Base-by-base conservation (phyloP, 2,113 vertebrate species). In the Harpagus bidentatus region DNA sequence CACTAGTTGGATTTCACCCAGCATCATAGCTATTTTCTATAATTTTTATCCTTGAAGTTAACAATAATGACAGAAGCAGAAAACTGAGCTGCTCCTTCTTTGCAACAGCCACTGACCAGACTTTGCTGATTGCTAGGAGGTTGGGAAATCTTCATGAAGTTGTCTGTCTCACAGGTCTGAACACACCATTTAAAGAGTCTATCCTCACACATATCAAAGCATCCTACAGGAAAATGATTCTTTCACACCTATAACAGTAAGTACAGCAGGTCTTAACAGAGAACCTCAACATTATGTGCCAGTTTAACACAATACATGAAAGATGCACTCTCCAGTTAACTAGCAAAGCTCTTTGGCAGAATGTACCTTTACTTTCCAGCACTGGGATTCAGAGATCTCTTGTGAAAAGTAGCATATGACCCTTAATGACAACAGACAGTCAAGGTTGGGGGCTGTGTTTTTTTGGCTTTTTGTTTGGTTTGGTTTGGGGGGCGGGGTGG, bases 391-490 rank as follows among this genome's bases (percentile, higher is more conserved):
- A 59, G 42, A 58, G 25, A 28, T 19, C 15, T 66, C 55, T 47
- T 66, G 61, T 40, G 18, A 55, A 47, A 74, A 84, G 53, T 16
- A 23, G 26, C 43, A 21, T 4, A 12, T 13, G 65, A 56, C 66
- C 31, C 31, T 43, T 74, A 73, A 42, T 16, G 47, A 72, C 53
- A 66, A 29, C 0, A 63, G 29, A 53, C 9, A 72, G 48, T 22
- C 36, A 36, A 31, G 23, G 8, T 0, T 61, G 36, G 14, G 8
- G 10, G 5, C 9, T 1, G 9, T 10, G 21, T 2, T 55, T 48
- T 31, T 72, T 81, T n/a, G 4, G 22, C 58, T 67, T 59, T 62
- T 70, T 16, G 13, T 59, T 67, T 42, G 25, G 6, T 63, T n/a
- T 48, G 52, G 25, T 28, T 52, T 15, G 26, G 26, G 16, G 28